Base-by-base conservation (phyloP, 2,888 invertebrate genomes). In the Pachycephus smyrnensis region DNA sequence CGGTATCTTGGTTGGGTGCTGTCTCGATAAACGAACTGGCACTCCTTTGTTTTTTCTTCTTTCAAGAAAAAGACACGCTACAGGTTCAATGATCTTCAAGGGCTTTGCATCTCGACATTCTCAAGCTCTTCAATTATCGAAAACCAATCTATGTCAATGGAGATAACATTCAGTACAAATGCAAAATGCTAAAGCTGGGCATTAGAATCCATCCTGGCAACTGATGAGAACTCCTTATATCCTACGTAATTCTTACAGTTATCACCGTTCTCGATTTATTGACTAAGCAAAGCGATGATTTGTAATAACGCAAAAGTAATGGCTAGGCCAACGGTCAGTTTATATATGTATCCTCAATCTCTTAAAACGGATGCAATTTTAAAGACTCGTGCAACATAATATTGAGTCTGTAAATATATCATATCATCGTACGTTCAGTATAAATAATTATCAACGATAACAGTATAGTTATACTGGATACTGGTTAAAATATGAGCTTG, bases 1-100 rank as follows among this genome's bases (percentile, higher is more conserved):
- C 78, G 73, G 80, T 82, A 82, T 82, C 68, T 77, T 78, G 73
- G 23, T 71, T 11, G 71, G 71, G 33, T 32, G 33, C 71, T 71
- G 71, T 31, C 31, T 71, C 12, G 30, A 71, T 32, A 71, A 71
- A 71, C 23, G 71, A 23, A 33, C 33, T 71, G 71, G 71, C 31
- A 31, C 71, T 30, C 71, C 71, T 71, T 71, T 31, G 71, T 71
- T 31, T 31, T 30, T 31, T 71, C 31, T 71, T 71, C 71, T 71
- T 32, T 71, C 23, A 33, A 31, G 9, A 33, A 71, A 71, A 30
- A 32, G 30, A 15, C 32, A n/a, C 15, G 11, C 12, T 31, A 11
- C 30, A 30, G 30, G 71, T 55, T 55, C 55, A 55, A 55, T 55
- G 55, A 23, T 55, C 55, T 23, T 55, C 55, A 55, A 55, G 55